Evolutionary conservation across 1,140 invertebrate species (phyloP), one percentile per base, ranked within the genome.

Genomic region (Philopotamus ludificatus): DNA sequence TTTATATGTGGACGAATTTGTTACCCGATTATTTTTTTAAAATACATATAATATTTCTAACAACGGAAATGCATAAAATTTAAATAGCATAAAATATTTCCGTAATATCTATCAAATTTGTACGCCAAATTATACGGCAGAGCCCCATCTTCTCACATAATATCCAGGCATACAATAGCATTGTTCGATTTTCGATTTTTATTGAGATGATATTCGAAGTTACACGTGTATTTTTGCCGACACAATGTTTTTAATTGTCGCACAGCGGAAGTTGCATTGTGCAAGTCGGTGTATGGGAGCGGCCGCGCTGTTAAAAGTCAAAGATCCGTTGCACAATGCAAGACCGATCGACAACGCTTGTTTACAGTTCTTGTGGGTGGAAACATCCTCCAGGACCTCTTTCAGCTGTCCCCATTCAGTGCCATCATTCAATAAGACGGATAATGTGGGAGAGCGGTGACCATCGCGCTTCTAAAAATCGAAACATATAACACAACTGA

Each of bases 351-450:
- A 39, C 3, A n/a, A 12, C 8, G n/a, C 25, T 22, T 70, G 61
- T 70, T 66, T 66, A 60, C 68, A 63, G 26, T 44, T 45, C 21
- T 69, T 66, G 68, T 70, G 65, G 68, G 68, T 66, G 68, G 68
- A 66, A 70, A 70, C 68, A 70, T 70, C 68, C 68, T 63, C 65
- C 47, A 28, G 39, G 10, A 20, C 21, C 28, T 47, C 42, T 66
- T 66, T 23, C 23, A 54, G 25, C n/a, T 62, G 65, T 49, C 64
- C 59, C 51, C 59, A 58, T 59, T 65, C 25, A 59, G 61, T 60
- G 26, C 39, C 49, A n/a, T n/a, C n/a, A n/a, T n/a, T n/a, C n/a
- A n/a, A n/a, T n/a, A n/a, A n/a, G n/a, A n/a, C n/a, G n/a, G n/a
- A n/a, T n/a, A n/a, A n/a, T n/a, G n/a, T n/a, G n/a, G n/a, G n/a